Conservation (phyloP, 2,113 vertebrate species). For the Panthera uncia region DNA sequence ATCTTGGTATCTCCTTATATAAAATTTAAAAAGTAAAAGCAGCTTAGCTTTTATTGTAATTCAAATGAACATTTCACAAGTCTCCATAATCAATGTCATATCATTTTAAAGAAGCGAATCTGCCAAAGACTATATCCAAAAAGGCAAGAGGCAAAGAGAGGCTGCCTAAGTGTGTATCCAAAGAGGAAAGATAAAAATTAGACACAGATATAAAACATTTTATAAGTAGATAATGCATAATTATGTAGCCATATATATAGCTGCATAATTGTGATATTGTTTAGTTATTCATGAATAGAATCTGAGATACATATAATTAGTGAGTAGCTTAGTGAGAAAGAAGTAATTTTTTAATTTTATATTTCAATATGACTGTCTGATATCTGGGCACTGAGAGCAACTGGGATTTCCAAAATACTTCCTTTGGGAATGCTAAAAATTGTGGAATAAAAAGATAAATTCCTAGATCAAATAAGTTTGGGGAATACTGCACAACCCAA, state of each 20-base stretch:
- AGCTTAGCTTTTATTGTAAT: conserved; percentile 17
- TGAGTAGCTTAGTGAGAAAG: background rate
- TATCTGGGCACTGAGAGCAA: background rate
- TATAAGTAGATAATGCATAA: background rate
- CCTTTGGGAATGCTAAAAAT: background rate
- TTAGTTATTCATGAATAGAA: conserved; percentile 33
- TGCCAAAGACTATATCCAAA: background rate
- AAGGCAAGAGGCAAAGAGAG: background rate
- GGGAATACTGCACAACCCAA: background rate
- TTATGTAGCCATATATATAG: background rate
- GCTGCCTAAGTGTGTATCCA: background rate
- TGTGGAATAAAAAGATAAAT: background rate
- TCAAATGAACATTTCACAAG: conserved; percentile 29
- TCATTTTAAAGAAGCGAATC: conserved; percentile 11
- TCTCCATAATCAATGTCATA: background rate
- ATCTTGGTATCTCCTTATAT: background rate
- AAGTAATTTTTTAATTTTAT: conserved; percentile 3
- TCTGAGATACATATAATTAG: background rate
- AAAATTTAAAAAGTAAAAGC: background rate
- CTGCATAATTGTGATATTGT: background rate
- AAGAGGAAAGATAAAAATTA: conserved; percentile 29
- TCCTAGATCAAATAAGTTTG: background rate
- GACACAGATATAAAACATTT: background rate
- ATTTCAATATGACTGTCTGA: background rate
- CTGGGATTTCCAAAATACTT: background rate